Evolutionary conservation across 2,888 invertebrate species (phyloP), one percentile per base, ranked within the genome.

Genomic region (Morpho helenor): DNA sequence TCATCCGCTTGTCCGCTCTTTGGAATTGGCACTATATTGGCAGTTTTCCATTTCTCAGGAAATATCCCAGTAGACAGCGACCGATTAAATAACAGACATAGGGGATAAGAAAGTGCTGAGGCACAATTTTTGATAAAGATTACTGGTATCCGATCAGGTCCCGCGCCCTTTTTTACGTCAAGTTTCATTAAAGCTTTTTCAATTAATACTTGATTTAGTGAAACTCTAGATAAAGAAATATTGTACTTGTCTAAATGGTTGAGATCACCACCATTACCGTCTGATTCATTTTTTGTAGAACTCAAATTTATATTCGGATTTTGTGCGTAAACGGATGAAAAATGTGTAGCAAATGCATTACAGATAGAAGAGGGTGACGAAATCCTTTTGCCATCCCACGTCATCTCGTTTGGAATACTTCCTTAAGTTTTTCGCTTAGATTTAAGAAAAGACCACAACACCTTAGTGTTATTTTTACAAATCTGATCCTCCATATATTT

Each of bases 21-120:
- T 10, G 31, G 22, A 7, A 58, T 9, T 9, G 58, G 58, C 8
- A 58, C 40, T 7, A 58, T 39, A 7, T 43, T 7, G 3, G 52
- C 43, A n/a, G 8, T 2, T 9, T 58, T 52, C 58, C 58, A 58
- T 8, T 8, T 40, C n/a, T 40, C n/a, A 39, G 58, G 58, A 16
- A 58, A 58, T 9, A 44, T 45, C n/a, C 46, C 46, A n/a, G 46
- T 10, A 7, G 46, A 8, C 10, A 46, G 46, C 8, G 46, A 46
- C 7, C 9, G 46, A 46, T 46, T 46, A 46, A n/a, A 46, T n/a
- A 46, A n/a, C 7, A 45, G 45, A 6, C 9, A 45, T n/a, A n/a
- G n/a, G n/a, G n/a, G n/a, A n/a, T n/a, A n/a, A n/a, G n/a, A n/a
- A n/a, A n/a, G n/a, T n/a, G n/a, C n/a, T n/a, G n/a, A n/a, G n/a